These are phyloP conservation scores for Drosophila affinis DNA, from an alignment of 2,888 invertebrate genomes.

Conservation along the genomic window DNA sequence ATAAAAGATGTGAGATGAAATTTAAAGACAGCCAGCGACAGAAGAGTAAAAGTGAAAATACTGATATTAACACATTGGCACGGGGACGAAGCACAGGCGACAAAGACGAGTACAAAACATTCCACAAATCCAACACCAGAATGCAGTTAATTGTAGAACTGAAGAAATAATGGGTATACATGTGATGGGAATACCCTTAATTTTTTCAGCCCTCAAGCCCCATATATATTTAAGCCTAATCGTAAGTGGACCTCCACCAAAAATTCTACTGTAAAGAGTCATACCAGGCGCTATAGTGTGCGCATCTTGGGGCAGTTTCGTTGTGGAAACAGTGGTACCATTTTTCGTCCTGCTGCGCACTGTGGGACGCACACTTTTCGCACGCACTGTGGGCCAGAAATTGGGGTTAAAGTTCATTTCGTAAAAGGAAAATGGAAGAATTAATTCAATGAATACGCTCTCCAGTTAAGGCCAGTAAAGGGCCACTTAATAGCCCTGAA, in stretches of 20 bases:
- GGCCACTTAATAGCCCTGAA: slow-evolving; percentile 21
- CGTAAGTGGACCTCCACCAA: background rate
- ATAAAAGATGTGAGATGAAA: slow-evolving; percentile 57
- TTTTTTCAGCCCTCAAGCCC: background rate
- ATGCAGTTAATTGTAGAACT: background rate
- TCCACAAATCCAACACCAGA: background rate
- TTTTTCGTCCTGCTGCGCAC: slow-evolving; percentile 7
- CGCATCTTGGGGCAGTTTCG: slow-evolving; percentile 48
- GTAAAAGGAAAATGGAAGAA: slow-evolving; percentile 21
- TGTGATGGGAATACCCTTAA: background rate
- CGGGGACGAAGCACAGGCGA: background rate
- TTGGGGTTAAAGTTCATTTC: slow-evolving; percentile 22
- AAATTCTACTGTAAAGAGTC: slow-evolving; percentile 14
- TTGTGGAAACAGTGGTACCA: slow-evolving; percentile 5
- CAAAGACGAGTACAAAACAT: background rate
- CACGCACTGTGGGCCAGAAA: slow-evolving; percentile 19
- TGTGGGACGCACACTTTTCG: slow-evolving; percentile 9
- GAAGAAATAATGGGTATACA: background rate
- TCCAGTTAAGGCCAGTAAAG: slow-evolving; percentile 19
- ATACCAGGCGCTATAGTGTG: slow-evolving; percentile 53
- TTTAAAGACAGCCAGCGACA: slow-evolving; percentile 29
- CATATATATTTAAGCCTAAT: background rate
- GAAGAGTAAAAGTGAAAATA: slow-evolving; percentile 28
- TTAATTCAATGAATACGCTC: slow-evolving; percentile 21
- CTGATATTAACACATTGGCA: slow-evolving; percentile 38